Evolutionary conservation across 30 jellyfish, hydroid and myxozoan genomes (phyloP), one percentile per base, ranked within the genome.

Genomic region (Aurelia coerulea): DNA sequence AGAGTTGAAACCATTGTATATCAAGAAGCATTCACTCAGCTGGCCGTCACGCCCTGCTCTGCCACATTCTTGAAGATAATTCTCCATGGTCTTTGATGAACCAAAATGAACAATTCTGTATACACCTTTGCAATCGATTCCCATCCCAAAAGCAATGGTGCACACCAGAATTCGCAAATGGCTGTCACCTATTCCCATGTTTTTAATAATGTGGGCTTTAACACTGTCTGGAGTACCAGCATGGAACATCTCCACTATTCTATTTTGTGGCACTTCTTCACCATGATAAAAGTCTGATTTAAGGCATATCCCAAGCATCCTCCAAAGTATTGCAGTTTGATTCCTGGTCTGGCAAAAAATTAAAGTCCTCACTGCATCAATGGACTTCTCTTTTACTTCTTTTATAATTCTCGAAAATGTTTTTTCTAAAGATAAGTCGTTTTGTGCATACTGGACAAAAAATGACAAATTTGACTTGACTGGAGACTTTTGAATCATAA

Each of bases 91-190:
- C 10, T 42, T 42, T 42, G 53, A 42, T 42, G 53, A 42, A 4
- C 82, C 82, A 72, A 72, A 72, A 31, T 72, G 82, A 37, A 72
- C 32, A 3, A 49, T 72, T 49, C 82, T 72, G 11, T 72, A 50
- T 14, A 72, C 16, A 16, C 70, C 82, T 39, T 72, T 32, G 66
- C 82, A 72, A 34, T 72, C 82, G 41, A 72, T 50, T 5, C 66
- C 82, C 16, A 72, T 72, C 82, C 82, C 67, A 72, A 37, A 72
- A 72, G 66, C 53, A 2, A 42, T 42, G 53, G 53, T 42, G 53
- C 53, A 42, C 53, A 42, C 53, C 53, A 42, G 4, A 29, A 72
- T 49, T 72, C 65, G 31, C 67, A 72, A 13, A 5, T 72, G 41
- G 51, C 82, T 72, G 16, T 32, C 66, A 12, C 12, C 33, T n/a